A percentile compares a stretch with the other conserved stretches of the same genome.
phyloP scores from a whole-genome alignment of 2,888 invertebrate genomes.

The Drosophila greeni region DNA sequence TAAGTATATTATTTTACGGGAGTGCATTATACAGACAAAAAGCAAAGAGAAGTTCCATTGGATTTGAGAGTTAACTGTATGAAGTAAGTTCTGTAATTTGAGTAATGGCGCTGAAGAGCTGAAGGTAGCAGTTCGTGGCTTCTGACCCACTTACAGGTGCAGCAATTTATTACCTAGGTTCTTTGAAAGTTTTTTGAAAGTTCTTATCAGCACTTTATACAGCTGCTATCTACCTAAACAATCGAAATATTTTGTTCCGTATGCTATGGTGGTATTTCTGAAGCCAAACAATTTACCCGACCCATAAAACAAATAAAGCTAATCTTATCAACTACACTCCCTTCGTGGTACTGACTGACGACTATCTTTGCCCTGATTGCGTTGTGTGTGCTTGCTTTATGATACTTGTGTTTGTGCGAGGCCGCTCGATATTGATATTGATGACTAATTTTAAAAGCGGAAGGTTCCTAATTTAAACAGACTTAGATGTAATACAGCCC shows the following conservation, averaged over 20 bases:
- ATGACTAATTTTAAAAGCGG: conserved; percentile 5
- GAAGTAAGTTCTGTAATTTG: background rate
- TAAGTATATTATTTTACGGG: background rate
- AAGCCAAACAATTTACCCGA: conserved; percentile 33
- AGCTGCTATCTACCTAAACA: conserved; percentile 45
- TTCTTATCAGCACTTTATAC: conserved; percentile 54
- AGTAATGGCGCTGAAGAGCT: background rate
- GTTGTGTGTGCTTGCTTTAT: background rate
- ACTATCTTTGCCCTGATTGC: conserved; percentile 26
- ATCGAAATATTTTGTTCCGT: conserved; percentile 29
- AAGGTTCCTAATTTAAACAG: background rate
- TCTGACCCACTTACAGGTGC: conserved; percentile 54
- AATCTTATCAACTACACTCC: conserved; percentile 56
- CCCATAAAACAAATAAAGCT: conserved; percentile 58
- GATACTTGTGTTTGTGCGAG: background rate
- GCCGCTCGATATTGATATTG: conserved; percentile 9
- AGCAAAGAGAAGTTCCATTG: too few species aligned
- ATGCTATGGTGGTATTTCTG: conserved; percentile 24
- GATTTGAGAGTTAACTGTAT: background rate
- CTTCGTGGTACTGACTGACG: conserved; percentile 8
- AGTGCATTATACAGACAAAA: too few species aligned
- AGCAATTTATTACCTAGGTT: conserved; percentile 30
- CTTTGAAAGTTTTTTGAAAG: conserved; percentile 27
- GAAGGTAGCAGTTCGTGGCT: background rate
- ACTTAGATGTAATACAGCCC: background rate